Base-by-base conservation (phyloP, 2,888 invertebrate genomes). In the Latrodectus elegans region DNA sequence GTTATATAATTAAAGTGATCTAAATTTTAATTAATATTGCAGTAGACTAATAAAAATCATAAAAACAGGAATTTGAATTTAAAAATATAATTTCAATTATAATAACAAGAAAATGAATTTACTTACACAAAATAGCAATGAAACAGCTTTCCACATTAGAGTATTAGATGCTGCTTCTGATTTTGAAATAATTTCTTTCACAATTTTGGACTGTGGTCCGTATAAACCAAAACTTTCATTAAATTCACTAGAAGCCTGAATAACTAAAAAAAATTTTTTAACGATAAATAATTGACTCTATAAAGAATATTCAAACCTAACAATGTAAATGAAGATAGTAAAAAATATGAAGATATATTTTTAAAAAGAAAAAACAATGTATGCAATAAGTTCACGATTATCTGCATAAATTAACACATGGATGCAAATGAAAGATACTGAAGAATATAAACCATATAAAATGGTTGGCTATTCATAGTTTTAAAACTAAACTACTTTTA, bases 91-190 rank as follows among this genome's bases (percentile, higher is more conserved):
- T 6, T 38, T 4, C 12, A 77, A 67, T 15, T 60, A 15, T 68
- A 52, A 64, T 55, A 22, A 65, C 8, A 60, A 10, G 10, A 4
- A 80, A 80, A n/a, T 11, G 15, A 82, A 49, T 72, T 67, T 22
- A 55, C 87, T 51, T 72, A 87, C 87, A 87, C 82, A 83, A 87
- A 87, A 87, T 22, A 87, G 68, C 15, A 68, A 67, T 26, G 87
- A 82, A 3, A 87, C 53, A 22, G 73, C 70, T 64, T 65, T 65
- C 82, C 73, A 87, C 15, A 52, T 51, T 38, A 78, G 22, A 51
- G 72, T 9, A 9, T 14, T 9, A 70, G 67, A 52, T 38, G 51
- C 12, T 26, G 71, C 17, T 67, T 72, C 26, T 26, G 67, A 17
- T 26, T 64, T 87, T 11, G 78, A n/a, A 8, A 87, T 60, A 17